Percentiles rank a stretch among this genome's conserved stretches.
Evolutionary conservation across 2,888 invertebrate genomes (phyloP).

Genomic region (Abrostola tripartita): DNA sequence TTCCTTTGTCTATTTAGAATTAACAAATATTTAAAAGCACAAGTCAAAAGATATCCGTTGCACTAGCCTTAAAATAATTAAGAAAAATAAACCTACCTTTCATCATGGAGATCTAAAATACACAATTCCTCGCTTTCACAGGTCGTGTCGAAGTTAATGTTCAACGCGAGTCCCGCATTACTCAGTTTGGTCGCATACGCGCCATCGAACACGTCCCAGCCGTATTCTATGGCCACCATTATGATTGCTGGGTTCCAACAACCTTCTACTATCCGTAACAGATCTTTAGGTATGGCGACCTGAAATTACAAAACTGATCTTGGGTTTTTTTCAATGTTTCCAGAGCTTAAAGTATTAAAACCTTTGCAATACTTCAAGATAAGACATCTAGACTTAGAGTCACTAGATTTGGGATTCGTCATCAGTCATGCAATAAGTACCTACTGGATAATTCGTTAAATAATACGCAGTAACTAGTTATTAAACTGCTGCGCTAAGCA

Average conservation of each 20-base stretch:
- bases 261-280: conserved; percentile 92
- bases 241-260: conserved; percentile 93
- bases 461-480: too few species aligned
- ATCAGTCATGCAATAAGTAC: too few species aligned
- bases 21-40: too few species aligned
- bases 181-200: conserved; percentile 93
- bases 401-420: too few species aligned
- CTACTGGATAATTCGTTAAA: too few species aligned
- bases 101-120: conserved; percentile 89
- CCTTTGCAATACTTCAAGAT: too few species aligned
- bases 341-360: too few species aligned
- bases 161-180: conserved; percentile 91
- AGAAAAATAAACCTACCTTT: conserved; percentile 73
- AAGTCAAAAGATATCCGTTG: too few species aligned
- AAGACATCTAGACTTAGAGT: too few species aligned
- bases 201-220: conserved; percentile 96
- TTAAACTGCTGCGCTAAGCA: too few species aligned
- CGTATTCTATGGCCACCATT: conserved; percentile 91
- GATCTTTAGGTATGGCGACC: conserved; percentile 90
- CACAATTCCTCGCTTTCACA: conserved; percentile 72
- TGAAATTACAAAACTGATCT: conserved; percentile 65
- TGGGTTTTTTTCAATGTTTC: too few species aligned
- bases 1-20: too few species aligned
- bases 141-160: conserved; percentile 85
- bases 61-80: not conserved